Base-by-base conservation (phyloP, 2,797 vertebrate species). In the Sebastes variabilis region DNA sequence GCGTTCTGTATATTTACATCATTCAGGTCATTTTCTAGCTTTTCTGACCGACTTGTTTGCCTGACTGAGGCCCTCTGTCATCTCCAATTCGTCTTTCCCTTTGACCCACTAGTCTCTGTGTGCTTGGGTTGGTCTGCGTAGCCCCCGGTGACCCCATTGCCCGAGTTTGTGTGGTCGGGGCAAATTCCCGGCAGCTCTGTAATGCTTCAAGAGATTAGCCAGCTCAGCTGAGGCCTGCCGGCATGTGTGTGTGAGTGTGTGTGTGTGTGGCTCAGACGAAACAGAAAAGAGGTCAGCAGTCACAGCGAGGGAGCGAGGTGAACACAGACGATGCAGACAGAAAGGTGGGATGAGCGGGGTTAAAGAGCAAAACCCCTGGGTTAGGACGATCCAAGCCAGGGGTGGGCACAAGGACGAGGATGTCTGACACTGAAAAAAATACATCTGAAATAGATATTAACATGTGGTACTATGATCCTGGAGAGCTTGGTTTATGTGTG, bases 151-250 rank as follows among this genome's bases (percentile, higher is more conserved):
- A 88, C 87, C 87, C 82, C 6, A 64, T 5, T 85, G 72, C 82
- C 79, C 4, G 49, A 55, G 65, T 84, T 73, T 85, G 89, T 90
- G 88, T 88, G 90, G 90, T 92, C 87, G 64, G 89, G 90, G 84
- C 79, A 84, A 90, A 94, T 95, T 94, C 91, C 93, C 70, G 54
- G 88, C 90, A 91, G 87, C 85, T 84, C 82, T 87, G 92, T 91
- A 92, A 94, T 89, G 86, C 93, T 93, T 92, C 56, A 78, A 78
- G 87, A 93, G 94, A 94, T 95, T 95, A 95, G 83, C 82, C 83
- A 34, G 83, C 90, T 95, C 93, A 93, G 89, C 92, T 93, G 91
- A 95, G 93, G 87, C 87, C 83, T 85, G 77, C 52, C 54, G 75
- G 89, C 68, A 71, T 84, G 76, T 75, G 49, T 66, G 67, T 62